Base-by-base conservation (phyloP, 1,140 invertebrate genomes). In the Plutomurus gul region DNA sequence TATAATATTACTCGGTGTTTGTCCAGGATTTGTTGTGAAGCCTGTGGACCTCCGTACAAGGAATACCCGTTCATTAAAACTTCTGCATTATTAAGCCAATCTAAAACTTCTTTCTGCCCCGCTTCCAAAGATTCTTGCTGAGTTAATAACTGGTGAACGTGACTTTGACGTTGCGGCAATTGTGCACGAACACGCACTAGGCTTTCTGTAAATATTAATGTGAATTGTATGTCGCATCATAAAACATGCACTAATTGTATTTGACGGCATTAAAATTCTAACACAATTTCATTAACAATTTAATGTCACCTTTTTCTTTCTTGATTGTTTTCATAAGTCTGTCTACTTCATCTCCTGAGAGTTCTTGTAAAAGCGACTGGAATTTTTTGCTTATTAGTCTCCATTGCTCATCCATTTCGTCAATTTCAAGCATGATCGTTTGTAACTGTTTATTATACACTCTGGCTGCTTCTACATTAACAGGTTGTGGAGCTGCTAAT, bases 71-170 rank as follows among this genome's bases (percentile, higher is more conserved):
- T 86, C 27, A 98, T 85, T 37, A 95, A 86, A 4, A 88, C 87
- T 84, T 97, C 94, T 8, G 95, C 95, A 79, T 92, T 92, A 82
- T 94, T 91, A 16, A 98, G 85, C 96, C 96, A 98, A 3, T 88
- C 86, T 72, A 91, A 89, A 33, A 98, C 93, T 86, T 97, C 96
- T 74, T 89, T 90, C 84, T 96, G 92, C 0, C 95, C 95, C 20
- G 90, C 90, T 86, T 97, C 95, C 56, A 98, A 85, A 0, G 95
- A 95, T 86, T 96, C 94, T 84, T 96, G 93, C 85, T 98, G 95
- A 0, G 95, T 93, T 25, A 96, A 85, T 8, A 97, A 86, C 85
- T 96, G 94, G 82, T 94, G 91, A 85, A 93, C 92, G 13, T 93
- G 87, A 84, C 95, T 93, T 70, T 96, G 86, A 80, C 94, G 92